Evolutionary conservation across 1,140 invertebrate species (phyloP).

Genomic region (Drosophila takahashii): DNA sequence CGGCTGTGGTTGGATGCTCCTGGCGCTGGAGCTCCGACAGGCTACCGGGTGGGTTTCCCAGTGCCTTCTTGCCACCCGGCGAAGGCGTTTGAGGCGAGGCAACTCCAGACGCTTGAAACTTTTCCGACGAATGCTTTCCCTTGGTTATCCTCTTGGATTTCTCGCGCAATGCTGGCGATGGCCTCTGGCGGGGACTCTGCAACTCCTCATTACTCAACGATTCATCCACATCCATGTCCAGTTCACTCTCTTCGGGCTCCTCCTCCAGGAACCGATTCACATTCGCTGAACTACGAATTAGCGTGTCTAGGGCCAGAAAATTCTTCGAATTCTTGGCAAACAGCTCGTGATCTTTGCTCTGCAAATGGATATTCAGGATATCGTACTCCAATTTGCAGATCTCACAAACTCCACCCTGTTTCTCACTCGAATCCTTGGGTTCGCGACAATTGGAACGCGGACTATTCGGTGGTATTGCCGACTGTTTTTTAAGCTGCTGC

Average conservation of each 20-base stretch:
- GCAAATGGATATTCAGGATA: constrained; percentile 88
- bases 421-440: constrained; percentile 74
- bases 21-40: constrained; percentile 41
- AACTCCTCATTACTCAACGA: constrained; percentile 51
- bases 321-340: constrained; percentile 90
- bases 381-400: constrained; percentile 90
- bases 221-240: constrained; percentile 80
- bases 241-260: constrained; percentile 51
- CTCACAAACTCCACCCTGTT: constrained; percentile 90
- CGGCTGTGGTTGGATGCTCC: constrained; percentile 34
- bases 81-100: constrained; percentile 38
- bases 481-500: constrained; percentile 50
- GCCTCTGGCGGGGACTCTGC: constrained; percentile 39
- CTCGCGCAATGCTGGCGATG: constrained; percentile 71
- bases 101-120: constrained; percentile 60
- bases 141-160: constrained; percentile 78
- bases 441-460: constrained; percentile 57
- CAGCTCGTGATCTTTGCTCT: constrained; percentile 89
- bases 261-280: constrained; percentile 66
- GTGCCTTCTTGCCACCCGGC: constrained; percentile 29
- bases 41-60: constrained; percentile 21
- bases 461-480: constrained; percentile 42
- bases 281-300: constrained; percentile 86
- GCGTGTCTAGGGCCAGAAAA: constrained; percentile 88
- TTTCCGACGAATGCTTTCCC: constrained; percentile 78